Evolutionary conservation across 2,113 vertebrate genomes (phyloP).

Genomic region (Glaucidium brasilianum): DNA sequence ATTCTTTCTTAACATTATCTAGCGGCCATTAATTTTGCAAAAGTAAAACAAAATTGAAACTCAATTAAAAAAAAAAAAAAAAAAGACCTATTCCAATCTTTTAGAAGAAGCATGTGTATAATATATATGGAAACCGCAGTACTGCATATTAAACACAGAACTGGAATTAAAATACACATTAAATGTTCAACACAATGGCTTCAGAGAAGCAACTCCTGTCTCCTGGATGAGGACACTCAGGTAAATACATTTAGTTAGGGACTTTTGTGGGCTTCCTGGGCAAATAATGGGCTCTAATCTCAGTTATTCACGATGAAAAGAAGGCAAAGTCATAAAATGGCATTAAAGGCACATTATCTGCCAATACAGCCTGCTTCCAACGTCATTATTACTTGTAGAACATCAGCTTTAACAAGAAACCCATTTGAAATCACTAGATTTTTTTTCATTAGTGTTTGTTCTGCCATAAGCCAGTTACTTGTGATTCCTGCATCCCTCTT

Average conservation of each 20-base stretch:
- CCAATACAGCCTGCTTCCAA: conserved; percentile 8
- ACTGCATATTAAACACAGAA: background rate
- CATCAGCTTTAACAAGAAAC: conserved; percentile 37
- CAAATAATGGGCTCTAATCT: conserved; percentile 43
- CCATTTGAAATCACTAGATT: conserved; percentile 12
- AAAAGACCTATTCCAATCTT: background rate
- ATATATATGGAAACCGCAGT: background rate
- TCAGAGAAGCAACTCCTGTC: background rate
- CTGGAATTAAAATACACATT: background rate
- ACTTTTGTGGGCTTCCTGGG: background rate
- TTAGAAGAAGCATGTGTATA: background rate
- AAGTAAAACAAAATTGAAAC: background rate
- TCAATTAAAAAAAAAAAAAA: background rate
- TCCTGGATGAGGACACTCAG: background rate
- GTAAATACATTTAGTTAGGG: background rate
- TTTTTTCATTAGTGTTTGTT: conserved; percentile 42
- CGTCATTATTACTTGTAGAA: conserved; percentile 41
- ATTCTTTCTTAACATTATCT: background rate
- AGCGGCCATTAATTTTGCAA: background rate
- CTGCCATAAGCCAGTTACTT: background rate
- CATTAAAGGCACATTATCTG: conserved; percentile 47
- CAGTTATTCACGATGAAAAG: conserved; percentile 26
- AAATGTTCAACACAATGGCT: background rate
- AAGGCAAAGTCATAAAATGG: background rate
- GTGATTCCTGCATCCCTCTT: background rate